A percentile compares a stretch with the other conserved stretches of the same genome.
Evolutionary conservation across 1,140 invertebrate species (phyloP).

Genomic region (Caenorhabditis elegans): WBcel235 BX284606.5:2683001-2683500

Average conservation of each 20-base stretch:
- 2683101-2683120: not conserved
- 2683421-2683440: too few species aligned
- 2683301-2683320: conserved; percentile 74
- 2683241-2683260: conserved; percentile 80
- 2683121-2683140: conserved; percentile 52
- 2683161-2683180: conserved; percentile 81
- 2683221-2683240: conserved; percentile 82
- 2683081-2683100: not conserved
- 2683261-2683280: conserved; percentile 86
- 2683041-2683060: too few species aligned
- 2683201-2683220: conserved; percentile 79
- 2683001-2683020: not conserved
- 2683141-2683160: conserved; percentile 70
- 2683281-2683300: conserved; percentile 81
- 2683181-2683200: conserved; percentile 79
- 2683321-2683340: conserved; percentile 18
- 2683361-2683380: too few species aligned
- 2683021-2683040: not conserved
- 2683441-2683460: too few species aligned
- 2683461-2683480: too few species aligned
- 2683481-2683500: too few species aligned
- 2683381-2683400: too few species aligned
- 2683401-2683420: too few species aligned
- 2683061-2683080: conserved; percentile 24
- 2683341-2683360: too few species aligned